Evolutionary conservation across 2,113 vertebrate genomes (phyloP).

Genomic region (Burhinus bistriatus): DNA sequence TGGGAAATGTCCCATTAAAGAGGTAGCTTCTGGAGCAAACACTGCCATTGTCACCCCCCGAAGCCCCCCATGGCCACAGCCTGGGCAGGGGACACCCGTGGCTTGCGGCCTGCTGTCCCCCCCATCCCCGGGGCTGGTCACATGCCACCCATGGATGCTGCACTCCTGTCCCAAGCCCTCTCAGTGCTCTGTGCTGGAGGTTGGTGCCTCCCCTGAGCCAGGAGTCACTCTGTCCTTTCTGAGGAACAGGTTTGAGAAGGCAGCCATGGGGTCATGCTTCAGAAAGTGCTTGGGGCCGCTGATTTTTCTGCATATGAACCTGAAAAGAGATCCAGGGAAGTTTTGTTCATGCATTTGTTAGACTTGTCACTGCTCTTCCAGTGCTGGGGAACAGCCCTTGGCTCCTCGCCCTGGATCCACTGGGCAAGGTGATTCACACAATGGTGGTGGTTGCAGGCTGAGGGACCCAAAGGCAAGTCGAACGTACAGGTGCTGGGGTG

Average conservation of each 20-base stretch:
- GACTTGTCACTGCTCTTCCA: background rate
- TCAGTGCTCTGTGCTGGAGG: background rate
- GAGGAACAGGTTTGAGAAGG: background rate
- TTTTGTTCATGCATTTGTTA: background rate
- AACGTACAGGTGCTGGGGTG: background rate
- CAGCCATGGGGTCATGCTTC: background rate
- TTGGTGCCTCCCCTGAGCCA: rapidly evolving
- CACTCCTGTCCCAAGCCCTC: background rate
- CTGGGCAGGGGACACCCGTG: background rate
- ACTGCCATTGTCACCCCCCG: rapidly evolving
- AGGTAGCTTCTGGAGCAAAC: background rate
- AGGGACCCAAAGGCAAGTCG: background rate
- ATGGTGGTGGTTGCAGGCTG: background rate
- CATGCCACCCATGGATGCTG: background rate
- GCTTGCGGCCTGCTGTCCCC: background rate
- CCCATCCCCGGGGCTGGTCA: background rate
- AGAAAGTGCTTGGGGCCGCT: background rate
- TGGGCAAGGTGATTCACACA: background rate
- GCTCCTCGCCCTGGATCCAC: background rate
- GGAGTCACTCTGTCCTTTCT: background rate
- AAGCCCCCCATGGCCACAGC: rapidly evolving
- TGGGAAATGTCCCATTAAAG: slow-evolving; percentile 31
- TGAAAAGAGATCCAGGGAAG: background rate
- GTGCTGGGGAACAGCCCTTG: background rate
- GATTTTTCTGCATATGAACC: background rate